Evolutionary conservation across 2,888 invertebrate genomes (phyloP), one percentile per base, ranked within the genome.

Genomic region (Hyposoter dolosus): DNA sequence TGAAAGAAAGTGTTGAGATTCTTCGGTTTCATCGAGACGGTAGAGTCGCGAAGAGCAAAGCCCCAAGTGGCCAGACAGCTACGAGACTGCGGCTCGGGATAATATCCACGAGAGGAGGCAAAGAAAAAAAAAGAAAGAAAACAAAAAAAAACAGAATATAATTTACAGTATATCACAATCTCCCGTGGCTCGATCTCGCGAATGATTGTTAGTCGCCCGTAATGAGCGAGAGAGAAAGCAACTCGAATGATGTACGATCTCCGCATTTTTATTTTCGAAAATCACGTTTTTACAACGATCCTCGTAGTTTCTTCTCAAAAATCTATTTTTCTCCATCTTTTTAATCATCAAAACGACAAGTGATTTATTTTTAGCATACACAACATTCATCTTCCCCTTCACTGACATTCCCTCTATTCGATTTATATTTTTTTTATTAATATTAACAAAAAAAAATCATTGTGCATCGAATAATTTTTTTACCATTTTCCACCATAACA

Each of bases 1-100:
- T 74, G 72, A 76, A 83, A 82, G 85, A 86, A 87, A 83, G 81
- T 86, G 88, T 83, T 83, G 83, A 74, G 83, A 84, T 83, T 88
- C 84, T 81, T 72, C 72, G 82, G 79, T 77, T 84, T 82, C 71
- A 76, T 82, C 80, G 81, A 72, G 81, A 72, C 71, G 74, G 50
- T 50, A 53, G n/a, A 79, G 71, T 71, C 74, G 53, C 79, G 82
- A 75, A 53, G 47, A 79, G 66, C 40, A 68, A 56, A 71, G 74
- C 56, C 74, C 66, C 77, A 45, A 66, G 76, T 79, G 77, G 79
- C 83, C 82, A 85, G 80, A 85, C 87, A 85, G 83, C 79, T 83
- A 35, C 86, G 81, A 86, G 86, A 84, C 86, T 82, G 79, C 81
- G 80, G 74, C 79, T 45, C 77, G 84, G 82, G 74, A 80, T 87